Evolutionary conservation across 2,888 invertebrate genomes (phyloP).

Genomic region (Saturnia pavonia): DNA sequence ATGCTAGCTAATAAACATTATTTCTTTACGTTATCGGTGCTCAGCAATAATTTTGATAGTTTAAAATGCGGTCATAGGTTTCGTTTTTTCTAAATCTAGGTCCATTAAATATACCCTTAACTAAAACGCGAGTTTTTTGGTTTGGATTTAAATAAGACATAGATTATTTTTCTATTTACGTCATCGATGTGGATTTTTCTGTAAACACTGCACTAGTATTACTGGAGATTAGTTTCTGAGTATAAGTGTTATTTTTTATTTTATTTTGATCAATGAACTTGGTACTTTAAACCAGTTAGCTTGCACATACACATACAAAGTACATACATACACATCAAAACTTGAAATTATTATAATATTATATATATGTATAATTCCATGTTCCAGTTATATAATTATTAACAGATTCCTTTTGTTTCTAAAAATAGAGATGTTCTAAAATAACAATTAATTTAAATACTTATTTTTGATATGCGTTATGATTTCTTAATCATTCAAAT

Average conservation of each 20-base stretch:
- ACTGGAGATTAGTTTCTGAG: neutral
- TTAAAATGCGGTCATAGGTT: neutral
- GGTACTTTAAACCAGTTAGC: no score
- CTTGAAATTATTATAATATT: no score
- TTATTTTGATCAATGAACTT: neutral
- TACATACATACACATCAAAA: no score
- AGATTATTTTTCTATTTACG: neutral
- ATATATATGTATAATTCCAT: no score
- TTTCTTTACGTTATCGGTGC: neutral
- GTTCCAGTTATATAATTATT: neutral
- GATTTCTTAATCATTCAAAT: no score
- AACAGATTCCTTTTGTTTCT: neutral
- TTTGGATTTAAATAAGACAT: neutral
- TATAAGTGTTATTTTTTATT: neutral
- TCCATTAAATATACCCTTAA: neutral
- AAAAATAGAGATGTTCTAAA: neutral
- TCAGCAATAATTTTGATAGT: neutral
- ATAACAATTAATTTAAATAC: neutral
- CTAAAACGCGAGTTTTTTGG: neutral
- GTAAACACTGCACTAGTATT: neutral
- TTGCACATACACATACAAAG: neutral
- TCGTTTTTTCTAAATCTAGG: neutral
- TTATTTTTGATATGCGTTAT: no score
- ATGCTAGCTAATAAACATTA: neutral
- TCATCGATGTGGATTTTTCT: neutral